Base-by-base conservation (phyloP, 2,888 invertebrate species). In the Caprella mutica region DNA sequence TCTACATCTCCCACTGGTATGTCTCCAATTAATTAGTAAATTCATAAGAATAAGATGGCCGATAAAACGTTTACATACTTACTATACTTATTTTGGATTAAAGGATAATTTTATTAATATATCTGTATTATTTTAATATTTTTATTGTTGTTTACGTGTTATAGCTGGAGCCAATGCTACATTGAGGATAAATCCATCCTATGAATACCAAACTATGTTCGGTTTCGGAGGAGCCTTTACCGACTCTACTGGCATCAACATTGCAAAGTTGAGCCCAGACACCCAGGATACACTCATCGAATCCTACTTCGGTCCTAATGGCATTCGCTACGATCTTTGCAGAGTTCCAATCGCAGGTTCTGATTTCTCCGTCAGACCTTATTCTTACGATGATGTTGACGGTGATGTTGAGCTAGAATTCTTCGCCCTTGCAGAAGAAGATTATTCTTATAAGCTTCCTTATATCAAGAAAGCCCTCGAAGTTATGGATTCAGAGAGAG, bases 181-280 rank as follows among this genome's bases (percentile, higher is more conserved):
- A 24, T 33, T 61, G 6, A 14, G 6, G 4, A 30, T 61, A 14
- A 24, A 42, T 3, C 30, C 50, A 4, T 14, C 30, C 9, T 8
- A n/a, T 2, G 5, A 17, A 30, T 46, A 43, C 21, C 91, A 92
- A 71, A 75, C 69, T 24, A 83, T 92, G 24, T 71, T 81, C 61
- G 91, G 91, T 0, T 92, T 87, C 70, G 92, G 92, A 0, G 91
- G 87, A 0, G 86, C 90, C 0, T 85, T 91, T 59, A 92, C 91
- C 0, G 78, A 79, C 69, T 71, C 78, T 6, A 75, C 78, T 2
- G 82, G 83, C 0, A 80, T 87, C 19, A 86, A 86, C 70, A 80
- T 87, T n/a, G 35, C 5, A n/a, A 27, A 38, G 8, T 33, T 58
- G 39, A 46, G 48, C n/a, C 27, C 17, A 5, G 50, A 30, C 5